Base-by-base conservation (phyloP, 2,888 invertebrate genomes). In the Sarcophaga variegata region DNA sequence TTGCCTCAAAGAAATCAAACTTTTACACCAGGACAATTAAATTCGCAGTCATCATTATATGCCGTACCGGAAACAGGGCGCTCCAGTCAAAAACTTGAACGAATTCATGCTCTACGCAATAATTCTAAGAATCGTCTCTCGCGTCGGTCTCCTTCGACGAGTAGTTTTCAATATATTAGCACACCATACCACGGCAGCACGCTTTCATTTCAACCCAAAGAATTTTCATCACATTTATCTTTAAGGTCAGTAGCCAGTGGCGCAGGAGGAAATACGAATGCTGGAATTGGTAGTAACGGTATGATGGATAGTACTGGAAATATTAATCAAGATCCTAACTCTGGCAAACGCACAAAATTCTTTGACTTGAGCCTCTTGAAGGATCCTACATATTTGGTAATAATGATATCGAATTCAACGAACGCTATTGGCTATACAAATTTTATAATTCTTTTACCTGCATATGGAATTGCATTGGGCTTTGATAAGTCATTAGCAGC, bases 181-280 rank as follows among this genome's bases (percentile, higher is more conserved):
- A 97, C 97, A 0, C 97, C 97, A 0, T 97, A 97, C 91, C 97
- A 97, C 89, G 97, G 97, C 0, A 97, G 97, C 64, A 97, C 97
- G 0, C 90, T 97, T 0, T 97, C 97, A 0, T 95, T 97, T 88
- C 96, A 97, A 87, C 96, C 96, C 0, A 95, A 96, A 91, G 96
- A 96, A 89, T 96, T 97, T 91, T 96, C 97, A 0, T 97, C 96
- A 0, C 97, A 97, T 71, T 95, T 97, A 88, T 97, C 97, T 17
- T 91, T 97, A 0, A 96, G 95, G 89, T 96, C 96, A 0, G 94
- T 95, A 0, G 94, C 95, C 0, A 95, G 94, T 63, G 95, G 95
- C 1, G 64, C 83, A n/a, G 86, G 84, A 0, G 76, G 79, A 37
- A 80, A 66, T 81, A 72, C 80, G 17, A 81, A 94, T 49, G 95